Evolutionary conservation across 2,888 invertebrate species (phyloP).

Genomic region (Tipula helvola): DNA sequence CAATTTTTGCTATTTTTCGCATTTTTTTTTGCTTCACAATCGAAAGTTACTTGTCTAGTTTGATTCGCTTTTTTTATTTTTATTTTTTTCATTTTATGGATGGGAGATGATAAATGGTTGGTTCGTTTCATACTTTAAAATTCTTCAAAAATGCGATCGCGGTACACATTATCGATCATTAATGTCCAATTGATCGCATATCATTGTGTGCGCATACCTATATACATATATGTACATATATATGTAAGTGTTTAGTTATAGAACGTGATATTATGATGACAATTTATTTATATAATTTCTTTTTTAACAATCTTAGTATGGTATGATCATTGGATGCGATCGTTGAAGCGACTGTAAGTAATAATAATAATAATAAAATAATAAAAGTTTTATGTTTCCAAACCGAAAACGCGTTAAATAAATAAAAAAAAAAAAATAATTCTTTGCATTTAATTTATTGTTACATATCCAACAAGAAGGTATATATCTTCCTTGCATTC

Average conservation of each 20-base stretch:
- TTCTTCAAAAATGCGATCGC: neutral
- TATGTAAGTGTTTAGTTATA: neutral
- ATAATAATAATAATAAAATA: neutral
- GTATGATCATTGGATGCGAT: neutral
- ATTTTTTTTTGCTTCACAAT: neutral
- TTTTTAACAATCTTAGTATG: neutral
- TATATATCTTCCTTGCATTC: neutral
- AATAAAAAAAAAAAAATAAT: neutral
- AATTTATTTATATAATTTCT: neutral
- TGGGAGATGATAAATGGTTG: neutral
- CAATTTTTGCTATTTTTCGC: neutral
- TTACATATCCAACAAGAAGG: neutral
- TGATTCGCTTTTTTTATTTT: neutral
- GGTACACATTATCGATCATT: neutral
- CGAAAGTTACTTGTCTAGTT: slow-evolving; percentile 4
- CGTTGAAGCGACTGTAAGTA: neutral
- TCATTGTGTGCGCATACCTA: too few species aligned
- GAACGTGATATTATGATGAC: neutral
- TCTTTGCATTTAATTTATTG: neutral
- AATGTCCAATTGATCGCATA: neutral
- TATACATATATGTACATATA: neutral
- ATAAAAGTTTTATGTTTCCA: neutral
- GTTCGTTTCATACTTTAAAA: neutral
- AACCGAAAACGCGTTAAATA: neutral
- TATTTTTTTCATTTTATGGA: neutral